Evolutionary conservation across 2,113 vertebrate genomes (phyloP).

Genomic region (Actenoides lindsayi): DNA sequence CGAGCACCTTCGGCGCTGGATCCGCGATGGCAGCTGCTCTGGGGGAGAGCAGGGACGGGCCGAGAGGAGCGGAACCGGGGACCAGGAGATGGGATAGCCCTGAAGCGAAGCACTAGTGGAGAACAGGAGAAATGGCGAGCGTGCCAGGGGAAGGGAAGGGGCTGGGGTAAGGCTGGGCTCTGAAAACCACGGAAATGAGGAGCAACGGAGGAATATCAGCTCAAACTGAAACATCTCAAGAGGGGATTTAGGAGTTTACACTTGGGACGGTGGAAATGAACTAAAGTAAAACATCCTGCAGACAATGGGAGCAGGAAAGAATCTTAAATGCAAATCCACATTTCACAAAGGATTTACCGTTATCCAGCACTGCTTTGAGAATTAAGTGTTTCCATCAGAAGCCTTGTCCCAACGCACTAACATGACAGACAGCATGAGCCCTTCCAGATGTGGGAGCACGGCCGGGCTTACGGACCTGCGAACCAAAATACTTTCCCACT

Average conservation of each 20-base stretch:
- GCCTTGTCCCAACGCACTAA: background rate
- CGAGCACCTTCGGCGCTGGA: background rate
- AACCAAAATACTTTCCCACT: background rate
- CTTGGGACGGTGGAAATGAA: conserved; percentile 1
- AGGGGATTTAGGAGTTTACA: conserved; percentile 30
- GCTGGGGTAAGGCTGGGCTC: background rate
- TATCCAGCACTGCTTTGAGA: conserved; percentile 40
- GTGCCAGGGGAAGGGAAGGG: background rate
- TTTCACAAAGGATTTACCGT: conserved; percentile 44
- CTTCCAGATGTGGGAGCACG: conserved; percentile 59
- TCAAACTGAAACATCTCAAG: background rate
- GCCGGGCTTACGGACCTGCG: background rate
- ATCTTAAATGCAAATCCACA: conserved; percentile 49
- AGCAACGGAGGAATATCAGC: background rate
- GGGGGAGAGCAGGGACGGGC: rapidly evolving
- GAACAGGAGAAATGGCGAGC: rapidly evolving
- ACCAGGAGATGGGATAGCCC: rapidly evolving
- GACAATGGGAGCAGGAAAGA: conserved; percentile 32
- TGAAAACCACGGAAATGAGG: conserved; percentile 12
- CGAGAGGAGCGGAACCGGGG: rapidly evolving
- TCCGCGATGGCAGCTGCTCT: background rate
- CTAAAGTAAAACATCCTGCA: background rate
- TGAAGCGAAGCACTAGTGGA: background rate
- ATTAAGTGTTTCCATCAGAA: conserved; percentile 62
- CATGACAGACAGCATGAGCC: background rate